These are phyloP conservation scores for Tineola bisselliella DNA, from an alignment of 2,888 invertebrate species.

Conservation along the genomic window DNA sequence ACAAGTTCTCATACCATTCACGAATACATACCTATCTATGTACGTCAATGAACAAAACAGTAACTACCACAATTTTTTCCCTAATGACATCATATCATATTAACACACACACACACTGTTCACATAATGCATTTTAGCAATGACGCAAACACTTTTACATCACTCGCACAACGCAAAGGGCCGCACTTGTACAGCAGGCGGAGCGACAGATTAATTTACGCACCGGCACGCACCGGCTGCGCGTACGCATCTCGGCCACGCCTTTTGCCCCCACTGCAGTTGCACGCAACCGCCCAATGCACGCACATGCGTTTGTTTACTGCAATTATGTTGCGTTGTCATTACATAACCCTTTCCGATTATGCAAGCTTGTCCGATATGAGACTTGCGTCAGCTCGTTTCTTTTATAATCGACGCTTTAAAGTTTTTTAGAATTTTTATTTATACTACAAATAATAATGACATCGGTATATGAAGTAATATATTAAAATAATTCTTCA, in stretches of 20 bases:
- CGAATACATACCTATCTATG: too few species aligned
- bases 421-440: too few species aligned
- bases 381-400: not conserved
- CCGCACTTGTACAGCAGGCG: slow-evolving; percentile 24
- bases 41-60: too few species aligned
- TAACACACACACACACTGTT: too few species aligned
- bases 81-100: too few species aligned
- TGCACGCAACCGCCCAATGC: slow-evolving; percentile 18
- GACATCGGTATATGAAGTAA: too few species aligned
- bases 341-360: not conserved
- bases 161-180: slow-evolving; percentile 14
- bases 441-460: too few species aligned
- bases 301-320: slow-evolving; percentile 5
- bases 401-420: not conserved
- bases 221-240: slow-evolving; percentile 46
- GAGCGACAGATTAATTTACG: slow-evolving; percentile 43
- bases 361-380: not conserved
- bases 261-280: slow-evolving; percentile 26
- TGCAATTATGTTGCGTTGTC: not conserved
- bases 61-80: too few species aligned
- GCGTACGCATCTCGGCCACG: slow-evolving; percentile 46
- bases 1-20: too few species aligned
- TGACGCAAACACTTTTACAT: too few species aligned
- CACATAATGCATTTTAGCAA: too few species aligned
- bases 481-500: too few species aligned